Conservation (phyloP, 2,113 vertebrate species). For the Ranitomeya imitator region DNA sequence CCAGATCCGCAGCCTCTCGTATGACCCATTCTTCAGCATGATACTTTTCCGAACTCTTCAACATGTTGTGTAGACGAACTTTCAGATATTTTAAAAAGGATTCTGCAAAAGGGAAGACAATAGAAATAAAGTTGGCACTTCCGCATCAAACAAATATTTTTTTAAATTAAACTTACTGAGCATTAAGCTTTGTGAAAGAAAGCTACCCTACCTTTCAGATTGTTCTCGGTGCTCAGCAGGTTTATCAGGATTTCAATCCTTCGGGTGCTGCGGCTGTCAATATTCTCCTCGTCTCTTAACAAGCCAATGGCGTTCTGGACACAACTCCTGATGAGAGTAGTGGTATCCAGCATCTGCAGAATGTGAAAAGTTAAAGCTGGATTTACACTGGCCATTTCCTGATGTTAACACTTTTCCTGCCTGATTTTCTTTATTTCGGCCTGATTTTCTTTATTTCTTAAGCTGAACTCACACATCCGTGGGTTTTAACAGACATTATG, state of each 20-base stretch:
- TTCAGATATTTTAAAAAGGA: conserved; percentile 79
- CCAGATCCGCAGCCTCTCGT: conserved; percentile 84
- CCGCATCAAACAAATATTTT: too few species aligned
- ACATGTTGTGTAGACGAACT: conserved; percentile 74
- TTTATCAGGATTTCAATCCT: conserved; percentile 84
- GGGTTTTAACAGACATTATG: too few species aligned
- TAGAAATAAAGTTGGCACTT: background rate
- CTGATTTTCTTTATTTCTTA: too few species aligned
- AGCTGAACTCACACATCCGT: too few species aligned
- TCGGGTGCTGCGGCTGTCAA: conserved; percentile 71
- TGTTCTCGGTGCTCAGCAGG: conserved; percentile 73
- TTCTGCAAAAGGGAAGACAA: conserved; percentile 65
- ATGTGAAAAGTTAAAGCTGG: background rate
- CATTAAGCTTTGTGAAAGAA: too few species aligned
- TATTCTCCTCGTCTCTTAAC: conserved; percentile 77
- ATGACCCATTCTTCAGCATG: conserved; percentile 80
- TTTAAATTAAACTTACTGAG: too few species aligned
- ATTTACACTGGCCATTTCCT: too few species aligned
- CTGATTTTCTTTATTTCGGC: too few species aligned
- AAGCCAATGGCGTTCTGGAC: conserved; percentile 89
- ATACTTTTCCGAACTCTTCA: conserved; percentile 75
- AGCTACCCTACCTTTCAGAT: conserved; percentile 69
- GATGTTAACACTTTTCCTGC: too few species aligned
- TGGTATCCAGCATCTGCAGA: conserved; percentile 78
- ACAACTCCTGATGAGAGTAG: conserved; percentile 83